A percentile compares a stretch with the other conserved stretches of the same genome.
Evolutionary conservation across 2,113 vertebrate species (phyloP).

Genomic region (Columbina picui): DNA sequence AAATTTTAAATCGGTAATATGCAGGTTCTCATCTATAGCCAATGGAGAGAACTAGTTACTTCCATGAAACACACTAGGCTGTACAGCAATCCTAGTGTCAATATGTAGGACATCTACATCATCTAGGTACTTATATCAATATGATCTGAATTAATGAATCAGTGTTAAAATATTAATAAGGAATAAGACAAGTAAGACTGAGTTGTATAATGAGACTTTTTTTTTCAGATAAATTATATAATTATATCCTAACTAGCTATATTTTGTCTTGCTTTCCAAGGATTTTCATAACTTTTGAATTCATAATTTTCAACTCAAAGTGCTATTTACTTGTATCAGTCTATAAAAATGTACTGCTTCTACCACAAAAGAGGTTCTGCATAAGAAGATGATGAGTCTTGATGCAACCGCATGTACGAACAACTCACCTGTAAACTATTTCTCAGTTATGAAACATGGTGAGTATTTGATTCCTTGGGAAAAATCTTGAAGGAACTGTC

Average conservation of each 20-base stretch:
- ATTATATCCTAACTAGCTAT: neutral
- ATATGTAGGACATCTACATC: neutral
- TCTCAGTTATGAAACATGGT: neutral
- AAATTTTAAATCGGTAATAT: neutral
- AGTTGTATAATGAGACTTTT: neutral
- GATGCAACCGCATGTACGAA: neutral
- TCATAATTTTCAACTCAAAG: neutral
- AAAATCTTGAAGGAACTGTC: neutral
- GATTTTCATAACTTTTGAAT: neutral
- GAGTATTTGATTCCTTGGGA: neutral
- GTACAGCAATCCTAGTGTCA: accelerated
- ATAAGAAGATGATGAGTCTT: neutral
- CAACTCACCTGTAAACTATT: neutral
- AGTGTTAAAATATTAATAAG: neutral
- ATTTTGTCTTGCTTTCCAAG: neutral
- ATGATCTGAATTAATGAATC: neutral
- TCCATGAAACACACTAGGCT: neutral
- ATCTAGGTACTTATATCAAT: neutral
- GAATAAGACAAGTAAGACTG: neutral
- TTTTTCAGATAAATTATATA: neutral
- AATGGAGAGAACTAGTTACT: neutral
- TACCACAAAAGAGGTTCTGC: neutral
- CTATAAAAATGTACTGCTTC: neutral
- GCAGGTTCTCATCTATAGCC: neutral
- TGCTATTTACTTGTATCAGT: neutral